Evolutionary conservation across 2,888 invertebrate species (phyloP).

Genomic region (Glyphotaelius pellucidus): DNA sequence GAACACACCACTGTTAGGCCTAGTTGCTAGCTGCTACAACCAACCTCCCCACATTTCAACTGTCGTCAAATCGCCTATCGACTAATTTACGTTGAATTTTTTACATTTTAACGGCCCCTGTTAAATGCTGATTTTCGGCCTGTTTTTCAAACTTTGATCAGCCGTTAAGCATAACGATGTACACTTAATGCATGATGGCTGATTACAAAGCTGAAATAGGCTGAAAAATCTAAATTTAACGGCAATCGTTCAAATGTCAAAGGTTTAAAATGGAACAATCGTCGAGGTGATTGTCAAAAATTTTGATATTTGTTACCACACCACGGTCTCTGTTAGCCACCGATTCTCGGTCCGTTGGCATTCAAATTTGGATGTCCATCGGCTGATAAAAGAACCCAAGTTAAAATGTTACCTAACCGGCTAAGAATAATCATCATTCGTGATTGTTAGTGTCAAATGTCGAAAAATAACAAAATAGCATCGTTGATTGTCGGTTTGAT

Average conservation of each 20-base stretch:
- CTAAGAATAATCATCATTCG: neutral
- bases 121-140: neutral
- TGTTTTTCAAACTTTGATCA: neutral
- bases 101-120: neutral
- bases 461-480: neutral
- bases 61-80: neutral
- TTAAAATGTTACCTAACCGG: neutral
- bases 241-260: too few relatives aligned
- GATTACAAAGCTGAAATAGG: too few relatives aligned
- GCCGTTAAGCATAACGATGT: neutral
- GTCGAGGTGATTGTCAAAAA: too few relatives aligned
- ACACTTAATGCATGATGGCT: too few relatives aligned
- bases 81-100: neutral
- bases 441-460: neutral
- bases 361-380: neutral
- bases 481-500: neutral
- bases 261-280: too few relatives aligned
- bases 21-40: neutral
- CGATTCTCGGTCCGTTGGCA: neutral
- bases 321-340: neutral
- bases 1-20: neutral
- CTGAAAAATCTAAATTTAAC: too few relatives aligned
- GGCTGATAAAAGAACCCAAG: neutral
- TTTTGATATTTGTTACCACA: neutral
- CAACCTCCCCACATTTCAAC: neutral